These are phyloP conservation scores for Ficedula albicollis DNA, from an alignment of 2,797 vertebrate genomes.

Conservation along the genomic window DNA sequence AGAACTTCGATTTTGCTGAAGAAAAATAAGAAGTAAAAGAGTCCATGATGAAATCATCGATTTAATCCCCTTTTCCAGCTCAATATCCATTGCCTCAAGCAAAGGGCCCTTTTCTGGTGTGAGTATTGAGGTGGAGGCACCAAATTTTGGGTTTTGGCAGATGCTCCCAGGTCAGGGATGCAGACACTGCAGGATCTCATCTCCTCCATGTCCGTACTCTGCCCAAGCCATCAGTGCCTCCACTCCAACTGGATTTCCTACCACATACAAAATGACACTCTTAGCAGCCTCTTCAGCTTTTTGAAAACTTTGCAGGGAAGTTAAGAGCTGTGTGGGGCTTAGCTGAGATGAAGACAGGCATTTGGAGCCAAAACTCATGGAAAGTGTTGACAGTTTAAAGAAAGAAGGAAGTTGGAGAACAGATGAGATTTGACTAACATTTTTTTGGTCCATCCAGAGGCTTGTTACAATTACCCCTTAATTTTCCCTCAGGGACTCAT, in stretches of 20 bases:
- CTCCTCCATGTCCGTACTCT: neutral
- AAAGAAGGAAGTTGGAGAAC: constrained; percentile 44
- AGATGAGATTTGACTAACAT: constrained; percentile 7
- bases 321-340: constrained; percentile 27
- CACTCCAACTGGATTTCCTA: constrained; percentile 24
- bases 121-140: neutral
- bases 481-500: constrained; percentile 28
- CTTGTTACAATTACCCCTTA: constrained; percentile 23
- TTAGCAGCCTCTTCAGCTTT: constrained; percentile 35
- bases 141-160: neutral
- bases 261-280: constrained; percentile 21
- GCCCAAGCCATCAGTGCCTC: constrained; percentile 11
- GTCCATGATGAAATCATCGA: neutral
- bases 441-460: constrained; percentile 32
- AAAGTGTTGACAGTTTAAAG: constrained; percentile 53
- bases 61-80: neutral
- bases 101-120: neutral
- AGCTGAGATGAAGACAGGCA: constrained; percentile 13
- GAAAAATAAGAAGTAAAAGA: neutral
- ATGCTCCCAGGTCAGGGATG: neutral
- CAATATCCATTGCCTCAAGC: neutral
- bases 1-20: neutral
- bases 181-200: neutral
- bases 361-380: constrained; percentile 31
- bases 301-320: constrained; percentile 41